Evolutionary conservation across 1,140 invertebrate species (phyloP).

Genomic region (Tribolium castaneum): DNA sequence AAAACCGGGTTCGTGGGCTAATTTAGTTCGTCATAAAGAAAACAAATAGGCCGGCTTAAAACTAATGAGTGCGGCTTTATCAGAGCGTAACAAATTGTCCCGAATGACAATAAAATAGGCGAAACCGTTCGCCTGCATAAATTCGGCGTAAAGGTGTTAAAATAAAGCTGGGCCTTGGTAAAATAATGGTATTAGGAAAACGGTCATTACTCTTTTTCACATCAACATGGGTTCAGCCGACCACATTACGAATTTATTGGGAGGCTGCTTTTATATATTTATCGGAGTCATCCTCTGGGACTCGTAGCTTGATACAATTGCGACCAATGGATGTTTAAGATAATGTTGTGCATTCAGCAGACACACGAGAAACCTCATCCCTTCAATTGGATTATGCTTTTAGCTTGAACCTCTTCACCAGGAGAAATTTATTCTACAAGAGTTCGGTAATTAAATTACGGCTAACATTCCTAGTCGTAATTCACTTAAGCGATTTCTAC

Average conservation of each 20-base stretch:
- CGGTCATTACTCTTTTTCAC: conserved; percentile 34
- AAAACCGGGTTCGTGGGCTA: background rate
- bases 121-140: background rate
- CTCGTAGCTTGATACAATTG: conserved; percentile 13
- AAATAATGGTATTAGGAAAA: conserved; percentile 24
- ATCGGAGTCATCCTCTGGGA: conserved; percentile 7
- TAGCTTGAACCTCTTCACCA: conserved; percentile 29
- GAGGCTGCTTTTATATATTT: conserved; percentile 25
- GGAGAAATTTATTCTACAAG: conserved; percentile 22
- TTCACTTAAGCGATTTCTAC: conserved; percentile 22
- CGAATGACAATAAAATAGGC: conserved; percentile 5
- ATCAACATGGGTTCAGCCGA: background rate
- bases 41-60: background rate
- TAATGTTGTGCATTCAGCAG: conserved; percentile 33
- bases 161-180: background rate
- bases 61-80: background rate
- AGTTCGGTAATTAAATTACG: conserved; percentile 18
- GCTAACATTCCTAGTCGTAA: conserved; percentile 13
- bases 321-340: conserved; percentile 30
- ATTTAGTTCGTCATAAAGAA: background rate
- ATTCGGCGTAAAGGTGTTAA: conserved; percentile 4
- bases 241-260: conserved; percentile 34
- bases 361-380: conserved; percentile 31
- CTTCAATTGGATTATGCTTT: conserved; percentile 30
- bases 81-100: background rate